phyloP scores from a whole-genome alignment of 2,113 vertebrate species.

The Piaya cayana region DNA sequence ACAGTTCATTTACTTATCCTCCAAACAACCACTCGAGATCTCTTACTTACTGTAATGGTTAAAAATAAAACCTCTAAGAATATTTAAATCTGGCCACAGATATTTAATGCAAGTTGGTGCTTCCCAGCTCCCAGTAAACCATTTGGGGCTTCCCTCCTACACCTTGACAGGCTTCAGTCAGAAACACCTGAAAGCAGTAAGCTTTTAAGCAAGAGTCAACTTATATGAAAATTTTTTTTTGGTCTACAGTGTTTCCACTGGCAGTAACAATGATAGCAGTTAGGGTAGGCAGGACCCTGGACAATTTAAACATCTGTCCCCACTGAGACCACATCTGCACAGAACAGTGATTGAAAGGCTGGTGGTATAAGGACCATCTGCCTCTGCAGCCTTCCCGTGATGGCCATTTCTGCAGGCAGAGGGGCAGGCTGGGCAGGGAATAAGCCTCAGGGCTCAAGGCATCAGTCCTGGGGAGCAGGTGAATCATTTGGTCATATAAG shows the following conservation, averaged over 20 bases:
- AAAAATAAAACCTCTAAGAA: conserved; percentile 51
- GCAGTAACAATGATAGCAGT: not conserved
- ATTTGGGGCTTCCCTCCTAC: conserved; percentile 45
- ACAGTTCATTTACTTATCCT: conserved; percentile 27
- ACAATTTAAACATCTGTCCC: not conserved
- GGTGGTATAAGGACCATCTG: not conserved
- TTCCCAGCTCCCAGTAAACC: conserved; percentile 7
- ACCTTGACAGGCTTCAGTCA: conserved; percentile 12
- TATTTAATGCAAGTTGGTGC: conserved; percentile 23
- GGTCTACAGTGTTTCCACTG: not conserved
- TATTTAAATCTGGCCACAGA: conserved; percentile 20
- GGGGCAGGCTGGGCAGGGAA: not conserved
- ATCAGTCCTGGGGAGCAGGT: not conserved
- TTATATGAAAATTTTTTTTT: conserved; percentile 1
- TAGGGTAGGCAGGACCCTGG: not conserved
- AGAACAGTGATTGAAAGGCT: not conserved
- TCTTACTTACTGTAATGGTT: conserved; percentile 39
- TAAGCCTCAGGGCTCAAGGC: fast-evolving
- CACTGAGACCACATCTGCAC: not conserved
- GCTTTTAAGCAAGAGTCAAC: conserved; percentile 1
- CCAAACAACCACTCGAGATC: not conserved
- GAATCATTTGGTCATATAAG: not conserved
- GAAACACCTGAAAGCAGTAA: conserved; percentile 19
- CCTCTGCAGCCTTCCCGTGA: not conserved
- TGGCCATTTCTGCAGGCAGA: not conserved